These are phyloP conservation scores for Zaprionus davidi DNA, from an alignment of 1,140 invertebrate species.

Conservation along the genomic window DNA sequence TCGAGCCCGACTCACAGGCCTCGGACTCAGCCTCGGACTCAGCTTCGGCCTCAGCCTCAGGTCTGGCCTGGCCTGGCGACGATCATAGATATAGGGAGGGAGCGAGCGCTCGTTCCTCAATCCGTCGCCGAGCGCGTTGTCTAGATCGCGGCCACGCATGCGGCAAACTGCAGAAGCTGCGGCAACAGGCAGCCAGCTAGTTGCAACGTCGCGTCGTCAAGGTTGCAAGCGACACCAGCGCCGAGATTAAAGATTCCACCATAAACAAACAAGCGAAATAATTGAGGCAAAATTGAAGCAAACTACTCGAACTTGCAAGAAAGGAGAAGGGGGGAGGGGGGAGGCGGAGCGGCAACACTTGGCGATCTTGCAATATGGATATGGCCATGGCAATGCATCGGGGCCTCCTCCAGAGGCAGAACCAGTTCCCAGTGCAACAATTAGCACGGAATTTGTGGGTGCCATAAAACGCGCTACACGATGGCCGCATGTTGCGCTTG, in stretches of 20 bases:
- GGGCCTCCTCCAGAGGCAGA: conserved; percentile 37
- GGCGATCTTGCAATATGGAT: conserved; percentile 48
- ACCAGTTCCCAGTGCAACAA: conserved; percentile 70
- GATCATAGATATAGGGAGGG: conserved; percentile 68
- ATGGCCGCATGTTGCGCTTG: conserved; percentile 69
- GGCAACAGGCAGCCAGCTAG: conserved; percentile 21
- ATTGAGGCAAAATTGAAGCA: conserved; percentile 84
- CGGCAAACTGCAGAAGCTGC: conserved; percentile 45
- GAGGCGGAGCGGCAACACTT: conserved; percentile 5
- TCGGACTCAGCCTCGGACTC: neutral
- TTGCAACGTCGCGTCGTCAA: conserved; percentile 51
- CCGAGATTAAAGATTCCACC: conserved; percentile 81
- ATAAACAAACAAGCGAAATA: conserved; percentile 84
- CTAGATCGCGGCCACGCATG: conserved; percentile 79
- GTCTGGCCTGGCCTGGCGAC: neutral
- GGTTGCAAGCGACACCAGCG: conserved; percentile 67
- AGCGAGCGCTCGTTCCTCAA: conserved; percentile 13
- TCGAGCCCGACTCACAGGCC: conserved; percentile 4
- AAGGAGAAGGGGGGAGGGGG: neutral
- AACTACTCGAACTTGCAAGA: conserved; percentile 56
- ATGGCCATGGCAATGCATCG: conserved; percentile 46
- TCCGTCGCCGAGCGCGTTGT: conserved; percentile 49
- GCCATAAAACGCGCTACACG: conserved; percentile 80
- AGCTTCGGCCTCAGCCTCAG: neutral
- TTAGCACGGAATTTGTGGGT: conserved; percentile 82